Evolutionary conservation across 2,888 invertebrate genomes (phyloP).

Genomic region (Pammene fasciana): DNA sequence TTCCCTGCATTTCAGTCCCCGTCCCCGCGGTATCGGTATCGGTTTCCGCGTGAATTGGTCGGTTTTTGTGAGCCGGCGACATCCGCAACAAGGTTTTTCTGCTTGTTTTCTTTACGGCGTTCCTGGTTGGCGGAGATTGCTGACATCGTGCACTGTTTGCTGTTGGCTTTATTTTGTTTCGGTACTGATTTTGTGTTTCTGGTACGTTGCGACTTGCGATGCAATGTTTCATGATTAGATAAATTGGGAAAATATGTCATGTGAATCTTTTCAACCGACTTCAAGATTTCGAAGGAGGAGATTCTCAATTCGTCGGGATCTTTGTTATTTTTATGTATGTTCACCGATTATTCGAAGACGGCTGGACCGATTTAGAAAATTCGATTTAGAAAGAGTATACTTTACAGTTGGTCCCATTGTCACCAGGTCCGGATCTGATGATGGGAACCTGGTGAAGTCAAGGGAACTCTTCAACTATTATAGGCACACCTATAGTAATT

Average conservation of each 20-base stretch:
- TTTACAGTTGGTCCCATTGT: no score
- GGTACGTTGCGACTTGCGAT: no score
- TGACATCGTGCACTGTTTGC: slow-evolving; percentile 50
- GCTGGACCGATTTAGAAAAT: no score
- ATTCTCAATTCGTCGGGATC: no score
- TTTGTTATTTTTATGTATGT: no score
- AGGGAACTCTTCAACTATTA: no score
- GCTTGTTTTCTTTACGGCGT: slow-evolving; percentile 56
- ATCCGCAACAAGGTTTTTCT: slow-evolving; percentile 56
- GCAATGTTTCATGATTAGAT: slow-evolving; percentile 1
- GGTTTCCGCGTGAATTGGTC: slow-evolving; percentile 58
- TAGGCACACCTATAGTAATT: no score
- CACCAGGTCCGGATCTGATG: no score
- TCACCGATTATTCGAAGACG: no score
- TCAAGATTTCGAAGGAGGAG: no score
- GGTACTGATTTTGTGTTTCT: not conserved
- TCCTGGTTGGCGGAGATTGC: slow-evolving; percentile 56
- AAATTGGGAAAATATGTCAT: not conserved
- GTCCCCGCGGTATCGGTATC: slow-evolving; percentile 42
- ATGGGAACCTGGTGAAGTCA: no score
- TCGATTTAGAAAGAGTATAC: no score
- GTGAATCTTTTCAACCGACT: not conserved
- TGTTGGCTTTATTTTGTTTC: slow-evolving; percentile 45
- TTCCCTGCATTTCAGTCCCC: slow-evolving; percentile 23
- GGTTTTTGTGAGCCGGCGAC: slow-evolving; percentile 56